Base-by-base conservation (phyloP, 2,113 vertebrate genomes). In the Coracopsis vasa region DNA sequence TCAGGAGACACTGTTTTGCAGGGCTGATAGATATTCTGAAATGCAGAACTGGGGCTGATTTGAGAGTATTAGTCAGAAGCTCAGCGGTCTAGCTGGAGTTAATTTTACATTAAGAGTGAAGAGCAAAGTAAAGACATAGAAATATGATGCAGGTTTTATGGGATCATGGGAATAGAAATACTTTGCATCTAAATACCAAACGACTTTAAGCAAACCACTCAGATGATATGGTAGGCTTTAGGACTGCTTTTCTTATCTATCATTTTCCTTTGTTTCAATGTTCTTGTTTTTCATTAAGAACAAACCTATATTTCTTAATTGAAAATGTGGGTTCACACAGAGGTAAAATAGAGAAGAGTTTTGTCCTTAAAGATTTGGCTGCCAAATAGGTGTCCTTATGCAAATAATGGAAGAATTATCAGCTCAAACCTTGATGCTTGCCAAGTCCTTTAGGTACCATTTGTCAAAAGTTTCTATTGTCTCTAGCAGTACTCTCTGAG, bases 31-130 rank as follows among this genome's bases (percentile, higher is more conserved):
- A 88, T 42, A 79, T 74, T 93, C 90, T 86, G 72, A 88, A 94
- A 88, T 69, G 88, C n/a, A 78, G 86, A 94, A 74, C 72, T 44
- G 71, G 16, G 31, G 25, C 14, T 92, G 92, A 71, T 86, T 78
- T 84, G 72, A 92, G 64, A 44, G 69, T 33, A 86, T 92, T 84
- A 84, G 88, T 50, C 64, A 83, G 85, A 80, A 90, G 24, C 93
- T 95, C 92, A 93, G 82, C 4, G 6, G 82, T 90, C 65, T 67
- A 95, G 50, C 65, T 74, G 69, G 82, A 95, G 90, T 92, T 94
- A 93, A 93, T 95, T 95, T 92, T 93, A 65, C 33, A 91, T 86
- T 91, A 90, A 44, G 50, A 88, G 5, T 19, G 54, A 83, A 93
- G 35, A 88, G 45, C 13, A 87, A 75, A 89, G 44, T 80, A 87